Evolutionary conservation across 2,797 vertebrate genomes (phyloP).

Genomic region (Mionectes olivaceus): DNA sequence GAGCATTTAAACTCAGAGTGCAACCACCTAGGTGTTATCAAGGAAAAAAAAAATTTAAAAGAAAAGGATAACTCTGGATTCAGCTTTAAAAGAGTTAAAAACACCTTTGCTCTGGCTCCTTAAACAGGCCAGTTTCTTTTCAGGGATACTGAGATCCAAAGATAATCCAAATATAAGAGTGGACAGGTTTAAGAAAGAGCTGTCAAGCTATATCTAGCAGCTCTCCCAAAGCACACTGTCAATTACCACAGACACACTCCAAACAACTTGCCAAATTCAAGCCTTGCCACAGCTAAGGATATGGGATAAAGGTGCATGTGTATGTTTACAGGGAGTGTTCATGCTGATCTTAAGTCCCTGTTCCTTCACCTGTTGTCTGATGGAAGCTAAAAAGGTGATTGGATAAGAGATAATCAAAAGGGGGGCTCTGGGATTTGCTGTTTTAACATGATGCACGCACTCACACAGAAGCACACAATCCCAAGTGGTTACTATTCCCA

Average conservation of each 20-base stretch:
- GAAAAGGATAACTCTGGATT: neutral
- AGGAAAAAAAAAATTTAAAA: neutral
- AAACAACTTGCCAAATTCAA: neutral
- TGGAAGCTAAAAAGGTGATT: neutral
- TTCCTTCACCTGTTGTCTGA: neutral
- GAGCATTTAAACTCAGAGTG: neutral
- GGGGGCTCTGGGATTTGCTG: neutral
- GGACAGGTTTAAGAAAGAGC: neutral
- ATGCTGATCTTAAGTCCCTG: neutral
- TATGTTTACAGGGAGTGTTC: neutral
- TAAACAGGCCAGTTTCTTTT: neutral
- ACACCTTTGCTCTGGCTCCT: neutral
- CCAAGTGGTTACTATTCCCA: neutral
- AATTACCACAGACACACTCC: neutral
- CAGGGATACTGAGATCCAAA: neutral
- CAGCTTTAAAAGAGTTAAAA: neutral
- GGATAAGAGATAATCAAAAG: neutral
- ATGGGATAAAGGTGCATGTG: neutral
- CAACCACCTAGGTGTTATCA: neutral
- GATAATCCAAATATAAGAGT: neutral
- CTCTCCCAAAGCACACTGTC: neutral
- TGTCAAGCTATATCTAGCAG: neutral
- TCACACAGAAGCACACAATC: neutral
- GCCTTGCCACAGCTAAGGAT: neutral
- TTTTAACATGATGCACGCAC: rapidly evolving